A percentile compares a stretch with the other conserved stretches of the same genome.
These are phyloP conservation scores for Teleopsis dalmanni DNA, from an alignment of 1,140 invertebrate genomes.

Conservation along the genomic window DNA sequence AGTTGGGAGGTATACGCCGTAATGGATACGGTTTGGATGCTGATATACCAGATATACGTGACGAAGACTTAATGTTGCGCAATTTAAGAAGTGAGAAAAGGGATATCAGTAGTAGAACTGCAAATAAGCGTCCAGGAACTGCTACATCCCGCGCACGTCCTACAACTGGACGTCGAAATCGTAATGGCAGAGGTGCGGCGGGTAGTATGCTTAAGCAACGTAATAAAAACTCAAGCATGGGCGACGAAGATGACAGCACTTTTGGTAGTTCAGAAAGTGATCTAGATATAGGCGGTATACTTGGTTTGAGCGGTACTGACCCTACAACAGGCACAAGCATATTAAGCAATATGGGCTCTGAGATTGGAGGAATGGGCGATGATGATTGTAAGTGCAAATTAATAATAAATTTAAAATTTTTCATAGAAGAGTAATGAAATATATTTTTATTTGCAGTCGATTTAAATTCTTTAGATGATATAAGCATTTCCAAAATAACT, in stretches of 20 bases:
- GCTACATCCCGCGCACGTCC: constrained; percentile 34
- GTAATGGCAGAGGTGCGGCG: not conserved
- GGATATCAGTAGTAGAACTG: not conserved
- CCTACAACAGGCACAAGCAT: not conserved
- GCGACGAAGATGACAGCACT: constrained; percentile 30
- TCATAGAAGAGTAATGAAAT: not conserved
- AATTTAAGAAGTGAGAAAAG: constrained; percentile 7
- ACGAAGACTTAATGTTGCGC: constrained; percentile 29
- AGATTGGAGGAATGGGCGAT: constrained; percentile 14
- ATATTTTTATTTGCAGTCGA: constrained; percentile 21
- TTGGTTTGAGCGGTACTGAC: constrained; percentile 19
- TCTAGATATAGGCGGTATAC: constrained; percentile 33
- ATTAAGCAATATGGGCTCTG: constrained; percentile 2
- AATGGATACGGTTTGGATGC: constrained; percentile 24
- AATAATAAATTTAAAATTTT: not conserved
- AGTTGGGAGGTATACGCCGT: constrained; percentile 10
- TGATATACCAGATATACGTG: constrained; percentile 34
- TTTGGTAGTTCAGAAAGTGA: constrained; percentile 35
- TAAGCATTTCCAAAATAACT: constrained; percentile 40
- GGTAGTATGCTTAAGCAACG: not conserved
- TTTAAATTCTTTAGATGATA: constrained; percentile 39
- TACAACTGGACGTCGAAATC: constrained; percentile 32
- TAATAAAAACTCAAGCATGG: not conserved
- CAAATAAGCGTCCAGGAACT: constrained; percentile 25
- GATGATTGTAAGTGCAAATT: constrained; percentile 31